Base-by-base conservation (phyloP, 2,797 vertebrate genomes). In the Mormyrus hasselquistii region DNA sequence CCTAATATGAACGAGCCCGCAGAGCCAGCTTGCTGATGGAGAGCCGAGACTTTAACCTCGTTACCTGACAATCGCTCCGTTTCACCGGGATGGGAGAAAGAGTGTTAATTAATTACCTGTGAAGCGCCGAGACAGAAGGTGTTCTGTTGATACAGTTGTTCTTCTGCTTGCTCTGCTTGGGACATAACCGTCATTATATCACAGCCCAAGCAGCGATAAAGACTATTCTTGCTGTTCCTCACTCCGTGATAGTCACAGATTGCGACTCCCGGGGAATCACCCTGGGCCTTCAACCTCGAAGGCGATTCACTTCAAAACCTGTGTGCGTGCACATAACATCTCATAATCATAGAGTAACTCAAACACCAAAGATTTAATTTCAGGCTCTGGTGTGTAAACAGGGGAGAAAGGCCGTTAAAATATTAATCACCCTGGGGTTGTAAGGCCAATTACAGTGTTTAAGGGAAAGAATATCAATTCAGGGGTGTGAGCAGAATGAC, bases 71-170 rank as follows among this genome's bases (percentile, higher is more conserved):
- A 91, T 92, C 91, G 89, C 88, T 88, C 49, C 65, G 90, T 92
- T 93, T 84, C 55, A 83, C 91, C 90, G 90, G 89, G 90, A 91
- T 89, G 90, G 88, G 52, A 85, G 91, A 76, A 82, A 84, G 57
- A 34, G 10, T n/a, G 82, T 90, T 95, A 94, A 95, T 95, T 94
- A 94, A 95, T 95, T 94, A 95, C 92, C 92, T 89, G 92, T 91
- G 90, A 93, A 92, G 90, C 84, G 44, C 88, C 89, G 84, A 89
- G 92, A 93, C 90, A 19, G 93, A 91, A 47, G 90, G 90, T 92
- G 94, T 93, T 65, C 79, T 90, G 91, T 92, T 92, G 69, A 93
- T 94, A 93, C 93, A 90, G 90, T 38, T 92, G 91, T 92, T 92
- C 65, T 16, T 25, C 92, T 83, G 88, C 89, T 34, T 57, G 29